phyloP scores from a whole-genome alignment of 2,797 vertebrate genomes.

The Chaunax sp. region DNA sequence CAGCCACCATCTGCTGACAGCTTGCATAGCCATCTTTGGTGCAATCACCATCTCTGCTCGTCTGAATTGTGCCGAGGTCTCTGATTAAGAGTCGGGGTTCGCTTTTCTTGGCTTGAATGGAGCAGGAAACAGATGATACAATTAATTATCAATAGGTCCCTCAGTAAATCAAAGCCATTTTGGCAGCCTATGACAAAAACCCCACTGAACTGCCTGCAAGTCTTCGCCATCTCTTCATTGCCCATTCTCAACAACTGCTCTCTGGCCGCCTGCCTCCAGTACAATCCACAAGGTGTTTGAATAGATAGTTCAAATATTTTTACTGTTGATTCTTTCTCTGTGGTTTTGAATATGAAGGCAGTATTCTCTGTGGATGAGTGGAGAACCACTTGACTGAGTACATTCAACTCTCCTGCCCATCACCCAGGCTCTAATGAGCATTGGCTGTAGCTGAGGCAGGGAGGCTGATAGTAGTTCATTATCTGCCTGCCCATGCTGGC shows the following conservation, averaged over 20 bases:
- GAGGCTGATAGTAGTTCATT: conserved; percentile 79
- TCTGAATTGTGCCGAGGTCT: conserved; percentile 77
- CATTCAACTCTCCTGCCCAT: conserved; percentile 75
- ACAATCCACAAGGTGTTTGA: conserved; percentile 88
- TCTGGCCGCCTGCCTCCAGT: conserved; percentile 81
- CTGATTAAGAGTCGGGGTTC: conserved; percentile 82
- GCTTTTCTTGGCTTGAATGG: conserved; percentile 82
- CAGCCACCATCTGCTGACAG: conserved; percentile 82
- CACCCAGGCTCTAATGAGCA: conserved; percentile 79
- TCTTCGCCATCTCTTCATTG: conserved; percentile 83
- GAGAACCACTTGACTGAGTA: conserved; percentile 74
- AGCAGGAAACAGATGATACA: conserved; percentile 88
- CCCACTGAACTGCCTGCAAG: conserved; percentile 69
- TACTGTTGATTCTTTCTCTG: conserved; percentile 79
- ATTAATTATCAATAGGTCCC: conserved; percentile 90
- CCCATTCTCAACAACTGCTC: conserved; percentile 89
- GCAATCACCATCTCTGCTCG: conserved; percentile 75
- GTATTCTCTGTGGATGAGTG: conserved; percentile 58
- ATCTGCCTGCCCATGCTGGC: conserved; percentile 74
- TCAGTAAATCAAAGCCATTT: conserved; percentile 88
- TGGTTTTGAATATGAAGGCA: conserved; percentile 69
- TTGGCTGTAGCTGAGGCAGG: conserved; percentile 68
- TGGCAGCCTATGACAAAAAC: conserved; percentile 83
- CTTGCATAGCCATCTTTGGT: conserved; percentile 70
- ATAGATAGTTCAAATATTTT: conserved; percentile 91